Conservation (phyloP, 2,113 vertebrate genomes). For the Psittacula cyanocephala region DNA sequence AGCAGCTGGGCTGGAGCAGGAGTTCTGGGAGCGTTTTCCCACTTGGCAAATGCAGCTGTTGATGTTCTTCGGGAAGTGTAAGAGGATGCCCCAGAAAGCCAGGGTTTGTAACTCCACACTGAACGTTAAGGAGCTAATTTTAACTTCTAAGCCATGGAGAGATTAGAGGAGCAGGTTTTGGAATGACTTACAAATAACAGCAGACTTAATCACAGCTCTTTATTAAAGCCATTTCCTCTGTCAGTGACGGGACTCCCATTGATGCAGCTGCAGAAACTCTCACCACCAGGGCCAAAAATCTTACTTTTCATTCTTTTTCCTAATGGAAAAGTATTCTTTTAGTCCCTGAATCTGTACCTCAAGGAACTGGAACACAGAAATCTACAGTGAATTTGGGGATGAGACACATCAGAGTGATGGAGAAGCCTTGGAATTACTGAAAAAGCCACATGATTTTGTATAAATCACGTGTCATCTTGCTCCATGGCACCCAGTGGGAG, state of each 20-base stretch:
- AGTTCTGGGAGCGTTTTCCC: not conserved
- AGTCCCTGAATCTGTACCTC: not conserved
- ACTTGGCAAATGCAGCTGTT: not conserved
- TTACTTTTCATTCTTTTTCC: not conserved
- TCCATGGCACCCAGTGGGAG: not conserved
- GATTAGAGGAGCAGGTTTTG: slow-evolving; percentile 41
- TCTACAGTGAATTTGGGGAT: not conserved
- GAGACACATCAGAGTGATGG: not conserved
- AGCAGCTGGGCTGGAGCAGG: not conserved
- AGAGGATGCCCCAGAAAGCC: not conserved
- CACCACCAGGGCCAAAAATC: not conserved
- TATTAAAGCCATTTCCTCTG: slow-evolving; percentile 55
- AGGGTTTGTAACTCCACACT: slow-evolving; percentile 38
- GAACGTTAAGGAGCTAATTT: slow-evolving; percentile 32
- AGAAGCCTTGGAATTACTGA: not conserved
- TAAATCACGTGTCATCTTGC: not conserved
- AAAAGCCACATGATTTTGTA: not conserved
- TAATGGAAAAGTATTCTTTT: not conserved
- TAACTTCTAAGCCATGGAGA: not conserved
- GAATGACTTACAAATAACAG: slow-evolving; percentile 54
- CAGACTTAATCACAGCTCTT: slow-evolving; percentile 56
- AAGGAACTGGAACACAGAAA: not conserved
- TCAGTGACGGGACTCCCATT: slow-evolving; percentile 13
- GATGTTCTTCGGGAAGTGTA: not conserved
- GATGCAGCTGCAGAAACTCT: not conserved